Conservation (phyloP, 2,113 vertebrate species). For the Prolemur simus region DNA sequence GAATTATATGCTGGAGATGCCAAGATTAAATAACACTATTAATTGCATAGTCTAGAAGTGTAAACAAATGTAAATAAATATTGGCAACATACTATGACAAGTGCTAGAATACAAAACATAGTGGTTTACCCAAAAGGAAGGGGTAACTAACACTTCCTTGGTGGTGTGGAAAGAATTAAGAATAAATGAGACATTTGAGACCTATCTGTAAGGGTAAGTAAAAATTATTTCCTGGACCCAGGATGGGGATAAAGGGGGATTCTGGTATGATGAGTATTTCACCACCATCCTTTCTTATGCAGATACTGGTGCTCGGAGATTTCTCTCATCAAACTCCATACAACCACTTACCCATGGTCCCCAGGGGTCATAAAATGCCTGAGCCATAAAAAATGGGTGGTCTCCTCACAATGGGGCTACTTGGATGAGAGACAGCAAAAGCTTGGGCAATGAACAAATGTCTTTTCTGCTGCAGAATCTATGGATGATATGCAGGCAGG, state of each 20-base stretch:
- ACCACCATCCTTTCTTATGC: neutral
- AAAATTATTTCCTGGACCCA: neutral
- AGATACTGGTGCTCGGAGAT: neutral
- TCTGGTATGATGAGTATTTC: neutral
- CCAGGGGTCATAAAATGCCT: neutral
- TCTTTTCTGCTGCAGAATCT: neutral
- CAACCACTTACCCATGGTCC: neutral
- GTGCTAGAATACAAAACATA: neutral
- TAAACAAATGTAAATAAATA: constrained; percentile 67
- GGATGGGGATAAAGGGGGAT: neutral
- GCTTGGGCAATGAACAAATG: neutral
- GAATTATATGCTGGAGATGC: constrained; percentile 52
- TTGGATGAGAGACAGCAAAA: neutral
- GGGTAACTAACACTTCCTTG: neutral
- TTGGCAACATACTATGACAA: constrained; percentile 7
- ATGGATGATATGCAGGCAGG: neutral
- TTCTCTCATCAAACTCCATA: neutral
- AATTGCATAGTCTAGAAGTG: constrained; percentile 41
- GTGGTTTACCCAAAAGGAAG: neutral
- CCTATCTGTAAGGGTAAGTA: neutral
- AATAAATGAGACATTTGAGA: neutral
- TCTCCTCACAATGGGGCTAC: neutral
- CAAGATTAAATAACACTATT: constrained; percentile 66
- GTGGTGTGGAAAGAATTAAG: neutral
- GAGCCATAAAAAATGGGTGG: neutral